Conservation (phyloP, 1,140 invertebrate genomes). For the Harlomillsia oculata region DNA sequence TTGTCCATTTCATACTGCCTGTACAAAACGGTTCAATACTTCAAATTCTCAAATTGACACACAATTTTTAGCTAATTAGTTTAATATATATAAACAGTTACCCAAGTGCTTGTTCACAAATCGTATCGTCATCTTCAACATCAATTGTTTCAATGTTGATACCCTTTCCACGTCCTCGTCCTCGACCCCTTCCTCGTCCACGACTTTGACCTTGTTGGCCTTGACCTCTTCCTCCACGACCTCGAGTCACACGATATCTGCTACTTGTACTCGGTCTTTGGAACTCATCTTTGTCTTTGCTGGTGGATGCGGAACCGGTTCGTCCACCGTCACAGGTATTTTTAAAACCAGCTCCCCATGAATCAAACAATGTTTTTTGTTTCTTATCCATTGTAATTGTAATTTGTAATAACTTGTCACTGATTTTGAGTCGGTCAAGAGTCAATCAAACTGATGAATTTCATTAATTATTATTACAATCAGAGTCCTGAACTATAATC, state of each 20-base stretch:
- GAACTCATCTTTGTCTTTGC: neutral
- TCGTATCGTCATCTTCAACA: slow-evolving; percentile 18
- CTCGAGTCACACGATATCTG: neutral
- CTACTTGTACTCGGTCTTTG: neutral
- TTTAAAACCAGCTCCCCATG: neutral
- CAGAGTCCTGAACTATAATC: too few relatives aligned
- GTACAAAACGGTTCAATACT: neutral
- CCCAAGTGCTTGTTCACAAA: slow-evolving; percentile 17
- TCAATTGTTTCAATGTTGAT: neutral
- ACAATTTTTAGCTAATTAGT: neutral
- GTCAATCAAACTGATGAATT: too few relatives aligned
- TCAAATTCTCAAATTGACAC: neutral
- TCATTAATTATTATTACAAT: too few relatives aligned
- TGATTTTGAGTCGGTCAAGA: too few relatives aligned
- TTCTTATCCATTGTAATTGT: too few relatives aligned
- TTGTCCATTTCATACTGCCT: slow-evolving; percentile 8
- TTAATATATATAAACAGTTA: neutral
- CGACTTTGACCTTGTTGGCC: neutral
- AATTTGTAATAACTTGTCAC: too few relatives aligned
- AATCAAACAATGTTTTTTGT: neutral
- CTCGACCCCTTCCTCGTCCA: neutral
- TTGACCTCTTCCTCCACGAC: too few relatives aligned
- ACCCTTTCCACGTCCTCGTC: slow-evolving; percentile 8
- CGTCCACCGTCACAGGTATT: neutral
- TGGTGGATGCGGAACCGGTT: neutral